phyloP scores from a whole-genome alignment of 2,113 vertebrate species.

The Procavia capensis region DNA sequence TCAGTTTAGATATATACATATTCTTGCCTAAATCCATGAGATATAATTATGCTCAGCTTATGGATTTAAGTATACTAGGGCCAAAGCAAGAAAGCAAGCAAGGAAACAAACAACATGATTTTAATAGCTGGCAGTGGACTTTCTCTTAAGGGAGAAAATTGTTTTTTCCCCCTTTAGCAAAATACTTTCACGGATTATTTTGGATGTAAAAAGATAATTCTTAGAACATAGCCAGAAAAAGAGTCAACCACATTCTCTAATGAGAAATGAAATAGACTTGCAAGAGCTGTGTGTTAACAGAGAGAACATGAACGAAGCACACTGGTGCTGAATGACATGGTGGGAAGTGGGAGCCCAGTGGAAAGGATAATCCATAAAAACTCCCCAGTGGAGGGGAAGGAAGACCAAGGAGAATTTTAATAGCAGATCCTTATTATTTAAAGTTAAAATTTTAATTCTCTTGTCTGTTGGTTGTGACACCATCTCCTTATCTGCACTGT shows the following conservation, averaged over 20 bases:
- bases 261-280: background rate
- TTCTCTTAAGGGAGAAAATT: background rate
- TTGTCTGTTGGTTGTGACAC: background rate
- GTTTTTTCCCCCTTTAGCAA: constrained; percentile 1
- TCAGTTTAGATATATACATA: background rate
- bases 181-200: constrained; percentile 38
- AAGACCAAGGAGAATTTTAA: background rate
- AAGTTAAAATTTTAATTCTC: constrained; percentile 10
- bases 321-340: background rate
- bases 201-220: constrained; percentile 6
- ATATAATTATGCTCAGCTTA: background rate
- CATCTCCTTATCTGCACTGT: background rate
- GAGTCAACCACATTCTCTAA: background rate
- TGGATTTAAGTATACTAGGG: background rate
- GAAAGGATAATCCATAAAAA: background rate
- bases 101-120: background rate
- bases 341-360: background rate
- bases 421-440: background rate
- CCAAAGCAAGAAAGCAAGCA: background rate
- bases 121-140: constrained; percentile 49
- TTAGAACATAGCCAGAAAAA: constrained; percentile 22
- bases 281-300: background rate
- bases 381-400: background rate
- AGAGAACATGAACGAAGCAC: background rate
- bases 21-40: background rate